Percentiles rank a stretch among this genome's conserved stretches.
These are phyloP conservation scores for Apis cerana DNA, from an alignment of 1,140 invertebrate species.

Conservation along the genomic window DNA sequence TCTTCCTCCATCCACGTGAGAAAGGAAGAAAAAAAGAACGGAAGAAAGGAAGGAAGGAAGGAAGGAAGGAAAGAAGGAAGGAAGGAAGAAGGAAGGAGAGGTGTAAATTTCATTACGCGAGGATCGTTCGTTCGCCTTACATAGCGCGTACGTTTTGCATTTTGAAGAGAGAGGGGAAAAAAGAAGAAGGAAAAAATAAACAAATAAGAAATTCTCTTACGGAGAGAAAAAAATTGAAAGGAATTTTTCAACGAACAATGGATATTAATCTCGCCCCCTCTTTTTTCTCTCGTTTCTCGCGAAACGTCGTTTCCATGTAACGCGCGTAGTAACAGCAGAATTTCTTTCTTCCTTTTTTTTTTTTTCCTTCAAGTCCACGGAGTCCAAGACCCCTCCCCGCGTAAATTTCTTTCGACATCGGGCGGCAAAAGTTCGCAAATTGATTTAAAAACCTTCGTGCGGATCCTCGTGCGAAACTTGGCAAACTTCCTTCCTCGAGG, in stretches of 20 bases:
- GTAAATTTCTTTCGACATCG: slow-evolving; percentile 14
- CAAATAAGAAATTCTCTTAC: not conserved
- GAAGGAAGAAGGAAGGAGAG: not conserved
- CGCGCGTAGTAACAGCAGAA: not conserved
- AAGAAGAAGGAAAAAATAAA: not conserved
- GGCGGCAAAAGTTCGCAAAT: not conserved
- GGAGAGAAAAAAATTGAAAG: not conserved
- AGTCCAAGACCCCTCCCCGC: not conserved
- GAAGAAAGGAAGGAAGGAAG: not conserved
- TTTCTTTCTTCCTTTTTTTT: not conserved
- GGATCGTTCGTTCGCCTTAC: not conserved
- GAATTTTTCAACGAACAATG: not conserved
- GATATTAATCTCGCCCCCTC: not conserved
- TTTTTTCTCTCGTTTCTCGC: too few species aligned
- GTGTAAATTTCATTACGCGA: not conserved
- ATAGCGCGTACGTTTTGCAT: not conserved
- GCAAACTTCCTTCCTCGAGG: not conserved
- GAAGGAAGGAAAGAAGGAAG: accelerated
- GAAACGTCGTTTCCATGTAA: not conserved
- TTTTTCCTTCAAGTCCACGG: not conserved
- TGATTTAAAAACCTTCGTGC: not conserved
- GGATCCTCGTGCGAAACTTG: not conserved
- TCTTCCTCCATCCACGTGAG: too few species aligned
- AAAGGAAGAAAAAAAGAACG: too few species aligned
- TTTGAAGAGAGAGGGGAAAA: too few species aligned